Conservation (phyloP, 2,113 vertebrate species). For the Romanogobio albipinnatus region DNA sequence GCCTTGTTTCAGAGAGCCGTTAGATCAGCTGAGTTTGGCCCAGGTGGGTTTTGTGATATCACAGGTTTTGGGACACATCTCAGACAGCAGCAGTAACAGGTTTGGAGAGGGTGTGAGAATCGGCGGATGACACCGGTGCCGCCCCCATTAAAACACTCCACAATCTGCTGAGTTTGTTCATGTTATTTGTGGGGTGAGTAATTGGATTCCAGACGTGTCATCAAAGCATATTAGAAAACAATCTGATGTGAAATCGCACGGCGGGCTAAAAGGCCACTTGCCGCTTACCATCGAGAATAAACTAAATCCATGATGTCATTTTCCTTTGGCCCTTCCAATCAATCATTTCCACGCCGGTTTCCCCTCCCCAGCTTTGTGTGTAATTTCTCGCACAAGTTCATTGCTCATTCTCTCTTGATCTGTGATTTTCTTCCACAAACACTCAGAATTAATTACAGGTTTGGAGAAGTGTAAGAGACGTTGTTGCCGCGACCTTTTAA, state of each 20-base stretch:
- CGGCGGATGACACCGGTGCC: constrained; percentile 59
- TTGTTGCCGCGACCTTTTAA: constrained; percentile 63
- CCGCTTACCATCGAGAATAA: constrained; percentile 69
- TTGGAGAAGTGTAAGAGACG: constrained; percentile 52
- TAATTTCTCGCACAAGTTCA: constrained; percentile 81
- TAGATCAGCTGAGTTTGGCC: neutral
- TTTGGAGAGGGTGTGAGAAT: constrained; percentile 41
- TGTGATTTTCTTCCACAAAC: constrained; percentile 64
- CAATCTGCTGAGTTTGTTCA: constrained; percentile 58
- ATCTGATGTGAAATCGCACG: constrained; percentile 66
- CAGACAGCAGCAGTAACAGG: constrained; percentile 29
- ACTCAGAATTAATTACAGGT: constrained; percentile 74
- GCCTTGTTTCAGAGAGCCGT: neutral
- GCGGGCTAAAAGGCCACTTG: constrained; percentile 65
- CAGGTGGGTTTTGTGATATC: constrained; percentile 12
- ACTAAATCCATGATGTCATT: constrained; percentile 73
- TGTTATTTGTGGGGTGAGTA: constrained; percentile 66
- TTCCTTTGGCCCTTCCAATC: constrained; percentile 64
- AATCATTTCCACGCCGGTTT: constrained; percentile 70
- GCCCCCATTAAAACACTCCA: constrained; percentile 63
- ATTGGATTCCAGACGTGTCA: constrained; percentile 73
- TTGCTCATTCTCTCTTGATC: constrained; percentile 75
- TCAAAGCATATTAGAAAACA: constrained; percentile 74
- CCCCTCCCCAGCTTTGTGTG: constrained; percentile 62
- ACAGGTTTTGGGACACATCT: constrained; percentile 13